Percentiles rank a stretch among this genome's conserved stretches.
phyloP scores from a whole-genome alignment of 2,113 vertebrate species.

The Coreoperca whiteheadi region DNA sequence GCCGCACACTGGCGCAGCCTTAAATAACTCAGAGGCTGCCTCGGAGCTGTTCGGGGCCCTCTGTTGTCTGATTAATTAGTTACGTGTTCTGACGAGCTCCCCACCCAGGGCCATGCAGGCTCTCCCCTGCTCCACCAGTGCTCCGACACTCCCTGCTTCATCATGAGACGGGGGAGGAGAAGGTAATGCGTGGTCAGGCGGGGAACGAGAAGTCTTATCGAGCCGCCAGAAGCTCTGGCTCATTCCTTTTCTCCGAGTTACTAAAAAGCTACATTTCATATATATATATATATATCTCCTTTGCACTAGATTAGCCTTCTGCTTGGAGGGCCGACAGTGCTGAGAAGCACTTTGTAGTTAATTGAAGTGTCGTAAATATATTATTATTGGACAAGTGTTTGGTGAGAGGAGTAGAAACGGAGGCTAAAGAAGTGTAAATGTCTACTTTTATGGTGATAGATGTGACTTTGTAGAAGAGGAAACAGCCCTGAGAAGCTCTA shows the following conservation, averaged over 20 bases:
- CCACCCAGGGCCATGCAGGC: slow-evolving; percentile 6
- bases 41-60: slow-evolving; percentile 15
- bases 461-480: background rate
- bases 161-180: background rate
- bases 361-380: background rate
- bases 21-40: slow-evolving; percentile 55
- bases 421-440: background rate
- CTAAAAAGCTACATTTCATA: slow-evolving; percentile 16
- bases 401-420: background rate
- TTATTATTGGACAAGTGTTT: background rate
- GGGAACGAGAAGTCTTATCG: slow-evolving; percentile 36
- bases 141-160: slow-evolving; percentile 12
- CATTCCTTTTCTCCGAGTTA: background rate
- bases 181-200: slow-evolving; percentile 14
- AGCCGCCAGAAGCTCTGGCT: slow-evolving; percentile 1
- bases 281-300: background rate
- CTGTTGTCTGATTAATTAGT: slow-evolving; percentile 65
- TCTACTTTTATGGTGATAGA: background rate
- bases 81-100: slow-evolving; percentile 31
- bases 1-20: slow-evolving; percentile 2
- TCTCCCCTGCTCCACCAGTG: background rate
- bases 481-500: background rate
- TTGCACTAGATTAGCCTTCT: slow-evolving; percentile 20
- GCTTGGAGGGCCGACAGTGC: background rate
- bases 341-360: slow-evolving; percentile 2